Evolutionary conservation across 1,140 invertebrate species (phyloP).

Genomic region (Galendromus occidentalis): DNA sequence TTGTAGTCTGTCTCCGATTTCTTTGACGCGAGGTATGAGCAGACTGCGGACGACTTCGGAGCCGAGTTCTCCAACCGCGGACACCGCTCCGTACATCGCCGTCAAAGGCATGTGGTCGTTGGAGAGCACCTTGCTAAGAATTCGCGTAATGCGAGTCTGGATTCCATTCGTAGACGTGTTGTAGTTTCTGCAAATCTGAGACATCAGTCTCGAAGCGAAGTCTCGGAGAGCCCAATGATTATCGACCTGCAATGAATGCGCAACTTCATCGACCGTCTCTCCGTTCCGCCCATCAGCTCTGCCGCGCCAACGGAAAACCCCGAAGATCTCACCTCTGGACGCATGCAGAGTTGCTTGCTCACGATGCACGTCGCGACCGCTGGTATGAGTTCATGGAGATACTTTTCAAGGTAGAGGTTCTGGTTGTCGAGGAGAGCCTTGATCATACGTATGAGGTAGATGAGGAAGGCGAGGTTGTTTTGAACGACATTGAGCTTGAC

Average conservation of each 20-base stretch:
- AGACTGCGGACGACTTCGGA: slow-evolving; percentile 49
- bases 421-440: slow-evolving; percentile 86
- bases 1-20: slow-evolving; percentile 64
- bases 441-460: slow-evolving; percentile 97
- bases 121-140: slow-evolving; percentile 50
- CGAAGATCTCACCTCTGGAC: slow-evolving; percentile 50
- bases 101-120: slow-evolving; percentile 66
- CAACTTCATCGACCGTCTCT: too few species aligned
- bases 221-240: slow-evolving; percentile 97
- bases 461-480: slow-evolving; percentile 88
- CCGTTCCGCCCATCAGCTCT: too few species aligned
- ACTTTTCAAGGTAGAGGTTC: slow-evolving; percentile 91
- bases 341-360: slow-evolving; percentile 76
- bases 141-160: slow-evolving; percentile 72
- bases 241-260: slow-evolving; percentile 37
- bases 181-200: slow-evolving; percentile 89
- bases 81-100: slow-evolving; percentile 78
- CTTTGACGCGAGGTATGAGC: slow-evolving; percentile 65
- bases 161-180: slow-evolving; percentile 90
- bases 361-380: slow-evolving; percentile 93
- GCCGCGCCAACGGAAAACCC: too few species aligned
- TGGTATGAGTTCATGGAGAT: slow-evolving; percentile 93
- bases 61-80: slow-evolving; percentile 64
- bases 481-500: slow-evolving; percentile 92
- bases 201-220: slow-evolving; percentile 82